These are phyloP conservation scores for Drosophila nr. fundita DNA, from an alignment of 2,888 invertebrate genomes.

Conservation along the genomic window DNA sequence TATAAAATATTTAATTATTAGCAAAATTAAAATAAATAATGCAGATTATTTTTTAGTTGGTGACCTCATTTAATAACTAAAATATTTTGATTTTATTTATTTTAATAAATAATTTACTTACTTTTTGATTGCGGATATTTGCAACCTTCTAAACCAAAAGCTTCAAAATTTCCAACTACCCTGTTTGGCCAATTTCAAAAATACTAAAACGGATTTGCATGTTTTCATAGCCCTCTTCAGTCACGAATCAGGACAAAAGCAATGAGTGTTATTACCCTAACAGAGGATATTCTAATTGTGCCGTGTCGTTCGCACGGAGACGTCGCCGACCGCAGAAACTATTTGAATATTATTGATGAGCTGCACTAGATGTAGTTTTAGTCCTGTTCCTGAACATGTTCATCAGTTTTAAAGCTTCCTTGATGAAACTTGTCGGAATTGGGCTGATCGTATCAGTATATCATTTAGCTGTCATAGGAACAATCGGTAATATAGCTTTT, in stretches of 20 bases:
- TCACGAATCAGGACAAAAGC: not conserved
- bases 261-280: not conserved
- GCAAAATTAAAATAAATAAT: too few relatives aligned
- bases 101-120: not conserved
- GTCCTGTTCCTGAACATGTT: not conserved
- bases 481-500: not conserved
- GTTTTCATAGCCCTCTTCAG: not conserved
- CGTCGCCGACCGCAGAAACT: not conserved
- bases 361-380: not conserved
- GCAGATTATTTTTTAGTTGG: too few relatives aligned
- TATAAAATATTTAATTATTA: not conserved
- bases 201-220: not conserved
- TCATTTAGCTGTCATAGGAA: too few relatives aligned
- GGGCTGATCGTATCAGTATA: too few relatives aligned
- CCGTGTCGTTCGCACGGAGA: not conserved
- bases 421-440: too few relatives aligned
- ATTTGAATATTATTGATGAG: not conserved
- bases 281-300: not conserved
- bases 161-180: not conserved
- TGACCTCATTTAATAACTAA: too few relatives aligned
- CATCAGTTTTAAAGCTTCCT: not conserved
- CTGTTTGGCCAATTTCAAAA: not conserved
- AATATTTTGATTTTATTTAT: too few relatives aligned
- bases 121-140: not conserved
- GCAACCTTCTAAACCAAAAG: not conserved